Base-by-base conservation (phyloP, 2,797 vertebrate species). In the Telmatherina bonti region DNA sequence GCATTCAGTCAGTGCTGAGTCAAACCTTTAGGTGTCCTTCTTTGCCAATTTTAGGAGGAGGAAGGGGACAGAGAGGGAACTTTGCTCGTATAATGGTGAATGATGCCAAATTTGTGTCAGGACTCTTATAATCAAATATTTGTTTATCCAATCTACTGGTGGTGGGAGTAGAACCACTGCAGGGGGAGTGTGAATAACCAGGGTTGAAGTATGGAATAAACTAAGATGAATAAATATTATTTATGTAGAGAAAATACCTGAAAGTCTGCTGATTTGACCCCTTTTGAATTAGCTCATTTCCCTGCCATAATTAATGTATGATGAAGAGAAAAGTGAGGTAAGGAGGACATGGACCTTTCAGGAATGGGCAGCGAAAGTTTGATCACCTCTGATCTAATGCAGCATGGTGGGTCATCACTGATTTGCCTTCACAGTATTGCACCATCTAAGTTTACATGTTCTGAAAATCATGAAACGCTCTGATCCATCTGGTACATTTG, bases 11-110 rank as follows among this genome's bases (percentile, higher is more conserved):
- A 67, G 31, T 72, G 74, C 79, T 72, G 78, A 86, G 66, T 79
- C 73, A 64, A 35, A 22, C 13, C 22, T 74, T 71, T 35, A 35
- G 45, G 11, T 33, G 12, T 53, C n/a, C 5, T 38, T 71, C 13
- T 79, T 74, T 65, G 56, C 67, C 58, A 59, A 7, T 57, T 49
- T 41, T 6, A 35, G 30, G 18, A 26, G 54, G 56, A 31, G 45
- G 29, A 30, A 35, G 2, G 24, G 22, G 5, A 55, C 24, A 52
- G 53, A 13, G 51, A 53, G 4, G 20, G 55, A 81, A 69, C 73
- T 80, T 82, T 79, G 49, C 41, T 72, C 36, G 7, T 57, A 15
- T 35, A 36, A 57, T 0, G 4, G 61, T 65, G 84, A 85, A 88
- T 70, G 72, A 76, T 7, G 4, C 20, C 29, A 29, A 65, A 76